phyloP scores from a whole-genome alignment of 2,113 vertebrate genomes.

The Seriola quinqueradiata region DNA sequence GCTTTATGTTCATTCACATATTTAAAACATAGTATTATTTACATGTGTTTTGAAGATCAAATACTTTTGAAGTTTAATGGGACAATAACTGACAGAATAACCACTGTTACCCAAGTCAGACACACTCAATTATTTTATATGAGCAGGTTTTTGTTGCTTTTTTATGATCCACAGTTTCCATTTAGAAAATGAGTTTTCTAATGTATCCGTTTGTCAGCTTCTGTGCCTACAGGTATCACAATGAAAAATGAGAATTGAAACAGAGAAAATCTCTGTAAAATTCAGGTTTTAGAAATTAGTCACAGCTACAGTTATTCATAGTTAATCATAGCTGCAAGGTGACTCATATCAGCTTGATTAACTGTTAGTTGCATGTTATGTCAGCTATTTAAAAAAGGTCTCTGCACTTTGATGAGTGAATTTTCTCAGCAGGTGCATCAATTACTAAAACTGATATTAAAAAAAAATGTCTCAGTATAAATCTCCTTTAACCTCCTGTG shows the following conservation, averaged over 20 bases:
- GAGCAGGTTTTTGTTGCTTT: not conserved
- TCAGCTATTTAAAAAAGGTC: too few species aligned
- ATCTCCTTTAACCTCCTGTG: too few species aligned
- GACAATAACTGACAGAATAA: not conserved
- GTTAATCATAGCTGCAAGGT: not conserved
- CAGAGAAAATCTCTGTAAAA: not conserved
- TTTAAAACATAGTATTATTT: not conserved
- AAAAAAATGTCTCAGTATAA: too few species aligned
- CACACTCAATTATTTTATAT: not conserved
- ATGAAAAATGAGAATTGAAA: not conserved
- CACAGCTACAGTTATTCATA: too few species aligned
- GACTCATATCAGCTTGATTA: not conserved
- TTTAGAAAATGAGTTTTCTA: too few species aligned
- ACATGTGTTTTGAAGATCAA: not conserved
- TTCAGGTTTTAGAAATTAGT: not conserved
- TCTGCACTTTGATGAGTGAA: too few species aligned
- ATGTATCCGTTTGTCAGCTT: not conserved
- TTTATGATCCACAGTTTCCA: too few species aligned
- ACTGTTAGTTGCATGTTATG: too few species aligned
- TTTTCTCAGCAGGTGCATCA: too few species aligned
- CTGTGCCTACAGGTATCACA: not conserved
- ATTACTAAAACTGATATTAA: too few species aligned
- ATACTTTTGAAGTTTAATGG: not conserved
- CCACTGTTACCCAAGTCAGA: not conserved
- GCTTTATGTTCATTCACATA: not conserved